Base-by-base conservation (phyloP, 1,140 invertebrate species). In the Atta texana region DNA sequence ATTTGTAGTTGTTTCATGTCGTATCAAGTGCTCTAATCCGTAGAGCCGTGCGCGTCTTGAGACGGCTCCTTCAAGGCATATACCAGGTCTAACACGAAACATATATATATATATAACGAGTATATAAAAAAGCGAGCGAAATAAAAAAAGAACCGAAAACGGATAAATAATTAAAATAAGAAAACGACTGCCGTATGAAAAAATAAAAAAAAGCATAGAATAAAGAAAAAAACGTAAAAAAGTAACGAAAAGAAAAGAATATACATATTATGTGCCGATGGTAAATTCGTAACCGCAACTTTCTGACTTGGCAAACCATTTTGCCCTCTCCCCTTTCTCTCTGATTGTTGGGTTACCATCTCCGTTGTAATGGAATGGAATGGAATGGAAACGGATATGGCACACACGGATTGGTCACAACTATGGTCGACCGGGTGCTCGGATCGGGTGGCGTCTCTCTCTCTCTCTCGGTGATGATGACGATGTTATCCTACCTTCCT, bases 281-380 rank as follows among this genome's bases (percentile, higher is more conserved):
- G 93, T 94, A 94, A 95, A 94, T 94, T 93, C 93, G 94, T 95
- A 94, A 95, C 93, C 93, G 93, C 94, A 95, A 95, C 96, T 97
- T 96, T 97, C 96, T 97, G 96, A 97, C 96, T 96, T 97, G 97
- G 97, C 97, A 97, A 97, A 96, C 96, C 96, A 96, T 97, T 97
- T 96, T 96, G 96, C 96, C 96, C 96, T 96, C 96, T 96, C 96
- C 96, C 97, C 97, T 97, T 95, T 95, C 94, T 97, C 96, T 97
- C 96, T 97, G 97, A 97, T 97, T 97, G 97, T 97, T 96, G 97
- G 97, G 96, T 97, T 96, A 96, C 96, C 96, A 95, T 96, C 95
- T 95, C 94, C 95, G 94, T 69, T 93, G 94, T 93, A 93, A 94
- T 93, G 94, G 93, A 93, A 92, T 94, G 93, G 93, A 94, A 94